Conservation (phyloP, 2,113 vertebrate genomes). For the Pleuronectes platessa region DNA sequence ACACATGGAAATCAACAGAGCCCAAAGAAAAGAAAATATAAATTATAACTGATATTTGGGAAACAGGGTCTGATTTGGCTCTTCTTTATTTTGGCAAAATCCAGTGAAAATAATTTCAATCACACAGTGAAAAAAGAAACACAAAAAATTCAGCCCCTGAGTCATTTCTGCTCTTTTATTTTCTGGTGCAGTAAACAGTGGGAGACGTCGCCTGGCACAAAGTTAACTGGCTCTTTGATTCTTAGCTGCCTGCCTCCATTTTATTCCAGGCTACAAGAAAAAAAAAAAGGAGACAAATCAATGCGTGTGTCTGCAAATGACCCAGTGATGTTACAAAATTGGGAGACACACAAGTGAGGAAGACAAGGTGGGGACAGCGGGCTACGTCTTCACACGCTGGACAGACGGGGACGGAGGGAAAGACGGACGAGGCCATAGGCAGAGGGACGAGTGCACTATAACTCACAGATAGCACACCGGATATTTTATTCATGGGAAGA, state of each 20-base stretch:
- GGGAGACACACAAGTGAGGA: background rate
- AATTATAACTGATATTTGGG: constrained; percentile 37
- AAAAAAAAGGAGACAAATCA: constrained; percentile 38
- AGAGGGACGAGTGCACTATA: constrained; percentile 48
- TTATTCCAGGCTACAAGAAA: background rate
- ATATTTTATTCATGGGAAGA: constrained; percentile 81
- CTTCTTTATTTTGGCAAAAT: constrained; percentile 13
- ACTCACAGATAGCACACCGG: constrained; percentile 60
- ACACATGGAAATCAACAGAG: background rate
- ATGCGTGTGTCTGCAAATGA: constrained; percentile 11
- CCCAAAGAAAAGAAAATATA: constrained; percentile 29
- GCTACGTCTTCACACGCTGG: background rate
- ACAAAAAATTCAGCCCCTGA: constrained; percentile 3
- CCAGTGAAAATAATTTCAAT: constrained; percentile 30
- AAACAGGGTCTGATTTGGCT: constrained; percentile 47
- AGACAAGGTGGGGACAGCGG: background rate
- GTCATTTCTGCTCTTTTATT: constrained; percentile 28
- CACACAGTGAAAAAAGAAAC: background rate
- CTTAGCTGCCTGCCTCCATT: constrained; percentile 19
- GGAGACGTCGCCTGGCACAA: constrained; percentile 22
- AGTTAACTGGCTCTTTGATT: constrained; percentile 31
- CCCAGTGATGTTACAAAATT: constrained; percentile 35
- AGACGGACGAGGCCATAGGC: constrained; percentile 43
- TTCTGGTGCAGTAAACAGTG: constrained; percentile 39
- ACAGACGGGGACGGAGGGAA: constrained; percentile 16